These are phyloP conservation scores for Vollenhovia emeryi DNA, from an alignment of 1,140 invertebrate species.

Conservation along the genomic window DNA sequence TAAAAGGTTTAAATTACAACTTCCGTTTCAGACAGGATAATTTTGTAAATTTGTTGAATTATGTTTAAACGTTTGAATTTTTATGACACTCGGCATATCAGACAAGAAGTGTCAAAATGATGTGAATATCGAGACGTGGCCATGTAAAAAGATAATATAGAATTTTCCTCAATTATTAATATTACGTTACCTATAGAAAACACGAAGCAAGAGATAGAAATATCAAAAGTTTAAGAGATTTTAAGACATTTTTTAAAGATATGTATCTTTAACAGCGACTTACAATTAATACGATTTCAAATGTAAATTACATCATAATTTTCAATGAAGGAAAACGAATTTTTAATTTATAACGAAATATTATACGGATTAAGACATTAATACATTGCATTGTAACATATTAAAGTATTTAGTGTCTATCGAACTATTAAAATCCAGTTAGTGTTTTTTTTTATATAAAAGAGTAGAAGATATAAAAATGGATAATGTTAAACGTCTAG, in stretches of 20 bases:
- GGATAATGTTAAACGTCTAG: neutral
- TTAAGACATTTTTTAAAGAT: neutral
- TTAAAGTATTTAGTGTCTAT: neutral
- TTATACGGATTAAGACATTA: neutral
- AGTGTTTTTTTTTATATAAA: conserved; percentile 6
- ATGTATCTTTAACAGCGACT: neutral
- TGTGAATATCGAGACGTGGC: neutral
- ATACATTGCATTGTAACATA: neutral
- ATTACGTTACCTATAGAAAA: neutral
- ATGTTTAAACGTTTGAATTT: conserved; percentile 26
- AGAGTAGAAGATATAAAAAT: neutral
- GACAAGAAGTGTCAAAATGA: neutral
- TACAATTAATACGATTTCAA: neutral
- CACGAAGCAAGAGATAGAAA: neutral
- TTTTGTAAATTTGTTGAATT: neutral
- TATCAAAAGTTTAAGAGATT: neutral
- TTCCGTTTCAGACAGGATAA: neutral
- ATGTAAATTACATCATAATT: neutral
- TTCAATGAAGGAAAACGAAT: neutral
- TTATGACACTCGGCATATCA: neutral
- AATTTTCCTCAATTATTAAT: neutral
- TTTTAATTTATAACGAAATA: neutral
- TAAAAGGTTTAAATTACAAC: neutral
- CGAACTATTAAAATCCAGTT: neutral
- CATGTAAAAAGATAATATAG: neutral